Percentiles rank a stretch among this genome's conserved stretches.
Conservation (phyloP, 2,797 vertebrate species). For the Borostomias antarcticus region DNA sequence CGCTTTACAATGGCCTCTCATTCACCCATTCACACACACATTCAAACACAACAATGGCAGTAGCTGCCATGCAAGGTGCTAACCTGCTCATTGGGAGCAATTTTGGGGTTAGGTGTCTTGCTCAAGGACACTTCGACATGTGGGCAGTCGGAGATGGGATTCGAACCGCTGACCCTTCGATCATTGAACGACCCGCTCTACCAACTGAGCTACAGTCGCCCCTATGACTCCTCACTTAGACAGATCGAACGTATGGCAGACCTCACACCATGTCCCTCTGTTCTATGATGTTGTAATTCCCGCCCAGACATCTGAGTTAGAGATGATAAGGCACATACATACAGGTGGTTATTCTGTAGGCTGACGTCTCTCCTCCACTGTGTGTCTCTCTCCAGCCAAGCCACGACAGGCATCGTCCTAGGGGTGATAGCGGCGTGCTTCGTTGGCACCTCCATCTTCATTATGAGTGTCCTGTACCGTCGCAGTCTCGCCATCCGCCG, state of each 20-base stretch:
- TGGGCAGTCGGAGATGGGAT: too few species aligned
- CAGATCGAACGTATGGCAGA: too few species aligned
- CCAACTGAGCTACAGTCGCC: too few species aligned
- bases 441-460: constrained; percentile 72
- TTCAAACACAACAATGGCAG: too few species aligned
- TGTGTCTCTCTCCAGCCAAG: constrained; percentile 61
- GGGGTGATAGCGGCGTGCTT: constrained; percentile 77
- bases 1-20: too few species aligned
- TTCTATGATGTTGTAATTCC: not conserved
- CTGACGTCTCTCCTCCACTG: not conserved
- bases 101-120: too few species aligned
- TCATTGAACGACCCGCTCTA: too few species aligned
- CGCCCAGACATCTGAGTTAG: not conserved
- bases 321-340: not conserved
- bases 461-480: constrained; percentile 85
- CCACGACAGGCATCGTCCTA: constrained; percentile 76
- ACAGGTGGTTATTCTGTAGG: not conserved
- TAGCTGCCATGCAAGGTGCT: too few species aligned
- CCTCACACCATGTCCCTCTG: too few species aligned
- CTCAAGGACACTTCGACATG: too few species aligned
- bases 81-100: not conserved
- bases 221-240: not conserved
- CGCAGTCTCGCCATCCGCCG: constrained; percentile 87
- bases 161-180: too few species aligned
- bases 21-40: too few species aligned